Evolutionary conservation across 2,113 vertebrate species (phyloP).

Genomic region (Crypturellus undulatus): DNA sequence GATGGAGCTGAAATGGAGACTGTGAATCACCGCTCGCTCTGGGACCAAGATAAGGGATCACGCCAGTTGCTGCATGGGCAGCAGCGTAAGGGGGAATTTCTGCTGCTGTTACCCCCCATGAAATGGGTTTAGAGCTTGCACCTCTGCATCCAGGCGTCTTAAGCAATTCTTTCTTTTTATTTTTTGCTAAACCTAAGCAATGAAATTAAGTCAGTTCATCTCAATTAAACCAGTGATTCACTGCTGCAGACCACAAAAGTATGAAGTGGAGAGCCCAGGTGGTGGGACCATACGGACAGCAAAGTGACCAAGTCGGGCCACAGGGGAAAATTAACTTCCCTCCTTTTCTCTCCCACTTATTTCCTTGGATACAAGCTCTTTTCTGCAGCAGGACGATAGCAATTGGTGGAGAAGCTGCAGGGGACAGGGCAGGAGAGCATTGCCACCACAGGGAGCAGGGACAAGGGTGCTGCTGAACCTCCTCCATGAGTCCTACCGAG

Average conservation of each 20-base stretch:
- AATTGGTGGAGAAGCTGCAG: not conserved
- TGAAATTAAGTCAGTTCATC: not conserved
- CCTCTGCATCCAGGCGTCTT: not conserved
- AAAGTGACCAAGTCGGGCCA: too few relatives aligned
- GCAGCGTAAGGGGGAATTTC: not conserved
- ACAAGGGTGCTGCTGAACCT: not conserved
- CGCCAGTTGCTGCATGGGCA: not conserved
- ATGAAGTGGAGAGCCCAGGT: fast-evolving
- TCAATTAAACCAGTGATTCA: not conserved
- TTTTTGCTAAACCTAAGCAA: not conserved
- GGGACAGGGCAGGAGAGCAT: not conserved
- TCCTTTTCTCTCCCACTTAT: not conserved
- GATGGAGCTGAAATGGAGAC: not conserved
- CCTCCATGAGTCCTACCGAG: not conserved
- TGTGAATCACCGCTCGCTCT: not conserved
- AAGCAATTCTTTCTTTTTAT: not conserved
- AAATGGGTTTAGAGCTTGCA: not conserved
- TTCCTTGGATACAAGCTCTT: not conserved
- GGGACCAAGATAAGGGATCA: not conserved
- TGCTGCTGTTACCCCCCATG: fast-evolving
- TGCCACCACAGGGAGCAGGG: not conserved
- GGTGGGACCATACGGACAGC: not conserved
- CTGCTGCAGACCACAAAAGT: not conserved
- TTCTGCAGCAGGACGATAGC: not conserved
- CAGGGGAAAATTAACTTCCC: not conserved